Base-by-base conservation (phyloP, 2,888 invertebrate genomes). In the Melieria crassipennis region DNA sequence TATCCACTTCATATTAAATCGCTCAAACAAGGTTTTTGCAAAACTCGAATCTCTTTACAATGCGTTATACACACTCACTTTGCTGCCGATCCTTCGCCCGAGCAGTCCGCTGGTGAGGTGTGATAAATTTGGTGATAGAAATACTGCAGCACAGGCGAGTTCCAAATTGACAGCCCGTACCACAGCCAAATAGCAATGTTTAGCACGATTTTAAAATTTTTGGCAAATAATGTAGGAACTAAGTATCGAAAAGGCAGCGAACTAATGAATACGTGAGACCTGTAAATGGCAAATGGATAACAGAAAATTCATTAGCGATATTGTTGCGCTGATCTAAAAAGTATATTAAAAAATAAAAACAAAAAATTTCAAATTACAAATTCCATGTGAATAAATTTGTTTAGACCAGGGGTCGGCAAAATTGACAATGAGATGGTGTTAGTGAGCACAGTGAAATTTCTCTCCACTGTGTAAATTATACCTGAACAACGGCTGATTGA, bases 101-200 rank as follows among this genome's bases (percentile, higher is more conserved):
- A 82, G 72, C 87, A 87, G 68, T 87, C 87, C 1, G 80, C 76
- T 3, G 85, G 83, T 4, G 83, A 77, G 47, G 80, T 84, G 65
- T 87, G 87, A 79, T 86, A 87, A 69, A 87, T 87, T 77, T 87
- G 86, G 78, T 87, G 87, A 72, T 87, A 86, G 69, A 87, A 84
- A 75, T 84, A 87, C 71, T 86, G 86, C 69, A 87, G 69, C 4
- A 87, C 85, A 1, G 87, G 87, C 5, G 87, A 87, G 68, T 86
- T 86, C 87, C 87, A 87, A 43, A 87, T 85, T 55, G 84, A 85
- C 4, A 87, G 76, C 3, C 86, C 86, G 75, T 87, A 87, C 87
- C 87, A 87, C 5, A 85, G 70, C 84, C 87, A 86, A 65, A 87
- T 83, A 11, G 78, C 78, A 57, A 86, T 75, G 65, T 86, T 87